Evolutionary conservation across 2,113 vertebrate species (phyloP).

Genomic region (Oriolus oriolus): DNA sequence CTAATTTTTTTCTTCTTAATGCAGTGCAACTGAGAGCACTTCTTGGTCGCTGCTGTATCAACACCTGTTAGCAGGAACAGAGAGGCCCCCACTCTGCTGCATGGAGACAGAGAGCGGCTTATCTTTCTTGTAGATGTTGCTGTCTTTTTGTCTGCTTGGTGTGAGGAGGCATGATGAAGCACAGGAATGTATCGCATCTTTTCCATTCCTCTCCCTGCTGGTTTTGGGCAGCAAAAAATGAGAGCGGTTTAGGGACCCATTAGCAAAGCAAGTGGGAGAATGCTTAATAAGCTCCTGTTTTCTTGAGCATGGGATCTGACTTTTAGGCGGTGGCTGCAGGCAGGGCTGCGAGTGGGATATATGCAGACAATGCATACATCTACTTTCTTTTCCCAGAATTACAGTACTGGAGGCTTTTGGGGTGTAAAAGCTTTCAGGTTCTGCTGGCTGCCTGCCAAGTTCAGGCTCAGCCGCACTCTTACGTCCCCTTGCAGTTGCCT

Average conservation of each 20-base stretch:
- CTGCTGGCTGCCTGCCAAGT: not conserved
- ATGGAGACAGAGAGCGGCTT: slow-evolving; percentile 16
- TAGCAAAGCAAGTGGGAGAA: not conserved
- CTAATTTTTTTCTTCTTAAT: not conserved
- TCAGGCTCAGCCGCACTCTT: not conserved
- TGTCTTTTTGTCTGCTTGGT: not conserved
- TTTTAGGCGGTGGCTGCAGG: not conserved
- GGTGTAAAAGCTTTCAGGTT: not conserved
- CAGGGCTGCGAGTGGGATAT: not conserved
- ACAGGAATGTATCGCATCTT: not conserved
- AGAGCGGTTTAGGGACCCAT: not conserved
- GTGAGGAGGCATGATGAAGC: not conserved
- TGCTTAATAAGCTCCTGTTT: not conserved
- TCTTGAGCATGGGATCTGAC: not conserved
- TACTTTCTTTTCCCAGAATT: not conserved
- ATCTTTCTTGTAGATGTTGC: slow-evolving; percentile 51
- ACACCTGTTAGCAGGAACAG: not conserved
- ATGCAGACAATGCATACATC: not conserved
- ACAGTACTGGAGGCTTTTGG: not conserved
- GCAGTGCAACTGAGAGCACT: not conserved
- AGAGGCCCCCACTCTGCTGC: not conserved
- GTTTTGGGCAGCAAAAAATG: not conserved
- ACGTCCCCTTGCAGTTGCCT: not conserved
- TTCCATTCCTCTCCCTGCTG: slow-evolving; percentile 9
- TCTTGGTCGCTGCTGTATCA: not conserved